These are phyloP conservation scores for Melieria picta DNA, from an alignment of 2,888 invertebrate genomes.

Conservation along the genomic window DNA sequence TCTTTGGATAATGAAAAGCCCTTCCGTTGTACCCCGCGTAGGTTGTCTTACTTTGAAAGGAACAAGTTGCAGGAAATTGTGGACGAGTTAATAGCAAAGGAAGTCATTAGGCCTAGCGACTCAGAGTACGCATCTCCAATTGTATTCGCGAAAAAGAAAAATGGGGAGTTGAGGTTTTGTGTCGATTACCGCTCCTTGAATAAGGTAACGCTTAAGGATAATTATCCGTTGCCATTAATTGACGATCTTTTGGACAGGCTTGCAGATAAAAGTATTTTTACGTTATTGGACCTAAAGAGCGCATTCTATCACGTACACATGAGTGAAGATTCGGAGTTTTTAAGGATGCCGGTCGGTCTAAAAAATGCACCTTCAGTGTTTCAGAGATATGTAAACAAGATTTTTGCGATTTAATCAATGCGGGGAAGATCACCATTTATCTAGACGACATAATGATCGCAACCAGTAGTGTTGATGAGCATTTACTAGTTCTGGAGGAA, in stretches of 20 bases:
- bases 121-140: conserved; percentile 34
- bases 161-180: conserved; percentile 36
- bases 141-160: conserved; percentile 19
- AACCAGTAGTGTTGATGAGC: conserved; percentile 13
- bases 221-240: conserved; percentile 9
- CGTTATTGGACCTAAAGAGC: no score
- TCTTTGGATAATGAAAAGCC: conserved; percentile 27
- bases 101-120: conserved; percentile 32
- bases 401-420: no score
- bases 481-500: conserved; percentile 26
- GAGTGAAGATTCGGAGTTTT: no score
- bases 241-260: no score
- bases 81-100: conserved; percentile 29
- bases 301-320: no score
- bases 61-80: conserved; percentile 31
- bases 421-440: conserved; percentile 16
- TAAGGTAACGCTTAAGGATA: conserved; percentile 25
- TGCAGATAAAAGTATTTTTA: no score
- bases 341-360: conserved; percentile 38
- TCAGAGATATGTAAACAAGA: conserved; percentile 19
- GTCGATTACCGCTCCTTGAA: conserved; percentile 39
- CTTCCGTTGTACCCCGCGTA: conserved; percentile 32
- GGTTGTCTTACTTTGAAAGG: conserved; percentile 30
- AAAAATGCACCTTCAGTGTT: conserved; percentile 25
- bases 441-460: conserved; percentile 39